Conservation (phyloP, 2,888 invertebrate species). For the Trichogramma evanescens region DNA sequence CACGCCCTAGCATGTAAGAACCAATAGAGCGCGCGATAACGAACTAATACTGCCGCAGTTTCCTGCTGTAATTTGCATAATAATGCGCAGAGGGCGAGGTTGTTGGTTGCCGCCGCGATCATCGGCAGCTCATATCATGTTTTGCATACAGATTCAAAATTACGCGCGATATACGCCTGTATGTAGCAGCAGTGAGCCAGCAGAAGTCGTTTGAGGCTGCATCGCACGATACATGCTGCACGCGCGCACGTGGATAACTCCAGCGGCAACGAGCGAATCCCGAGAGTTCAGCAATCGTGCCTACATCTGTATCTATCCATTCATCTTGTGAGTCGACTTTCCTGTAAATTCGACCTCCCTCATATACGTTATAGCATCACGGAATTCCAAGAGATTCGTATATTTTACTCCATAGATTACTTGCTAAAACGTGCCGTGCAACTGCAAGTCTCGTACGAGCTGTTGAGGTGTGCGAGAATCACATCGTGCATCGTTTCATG, state of each 20-base stretch:
- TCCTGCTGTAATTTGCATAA: conserved; percentile 44
- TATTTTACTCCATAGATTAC: too few species aligned
- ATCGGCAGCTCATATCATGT: conserved; percentile 25
- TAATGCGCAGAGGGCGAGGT: conserved; percentile 30
- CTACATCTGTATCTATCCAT: conserved; percentile 16
- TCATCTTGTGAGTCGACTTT: background rate
- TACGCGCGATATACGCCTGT: conserved; percentile 25
- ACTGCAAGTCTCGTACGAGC: too few species aligned
- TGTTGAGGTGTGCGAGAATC: too few species aligned
- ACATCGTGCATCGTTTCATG: too few species aligned
- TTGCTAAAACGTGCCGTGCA: too few species aligned
- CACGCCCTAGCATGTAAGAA: conserved; percentile 4
- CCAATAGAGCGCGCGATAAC: conserved; percentile 35
- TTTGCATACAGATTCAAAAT: conserved; percentile 47
- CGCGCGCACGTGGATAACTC: background rate
- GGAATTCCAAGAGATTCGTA: too few species aligned
- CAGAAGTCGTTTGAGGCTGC: too few species aligned
- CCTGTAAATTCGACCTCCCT: too few species aligned
- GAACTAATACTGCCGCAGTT: conserved; percentile 42
- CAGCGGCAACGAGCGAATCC: background rate
- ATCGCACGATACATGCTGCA: conserved; percentile 14
- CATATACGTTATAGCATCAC: too few species aligned
- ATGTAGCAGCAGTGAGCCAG: too few species aligned
- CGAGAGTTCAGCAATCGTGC: conserved; percentile 15
- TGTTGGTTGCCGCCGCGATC: conserved; percentile 35